These are phyloP conservation scores for Athripsodes cinereus DNA, from an alignment of 2,888 invertebrate genomes.

Conservation along the genomic window DNA sequence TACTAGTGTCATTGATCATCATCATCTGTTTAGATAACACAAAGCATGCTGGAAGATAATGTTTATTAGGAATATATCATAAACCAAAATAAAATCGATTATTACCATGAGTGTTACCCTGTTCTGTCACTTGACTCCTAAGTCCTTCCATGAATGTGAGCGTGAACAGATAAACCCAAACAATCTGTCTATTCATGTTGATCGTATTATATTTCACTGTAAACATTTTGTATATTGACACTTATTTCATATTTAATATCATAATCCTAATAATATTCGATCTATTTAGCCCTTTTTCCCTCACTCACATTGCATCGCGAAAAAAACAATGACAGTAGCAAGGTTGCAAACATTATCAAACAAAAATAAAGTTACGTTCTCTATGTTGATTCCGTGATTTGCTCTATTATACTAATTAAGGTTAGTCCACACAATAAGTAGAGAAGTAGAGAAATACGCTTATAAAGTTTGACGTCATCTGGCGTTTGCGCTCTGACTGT, in stretches of 20 bases:
- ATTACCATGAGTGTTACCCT: slow-evolving; percentile 71
- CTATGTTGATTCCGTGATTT: neutral
- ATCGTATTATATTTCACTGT: slow-evolving; percentile 32
- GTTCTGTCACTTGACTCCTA: slow-evolving; percentile 59
- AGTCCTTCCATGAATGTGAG: slow-evolving; percentile 62
- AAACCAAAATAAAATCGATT: slow-evolving; percentile 26
- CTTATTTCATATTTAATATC: slow-evolving; percentile 22
- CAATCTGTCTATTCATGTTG: slow-evolving; percentile 51
- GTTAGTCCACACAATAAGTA: too few relatives aligned
- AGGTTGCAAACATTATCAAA: slow-evolving; percentile 12
- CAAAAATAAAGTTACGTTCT: slow-evolving; percentile 6
- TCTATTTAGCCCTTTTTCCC: slow-evolving; percentile 11
- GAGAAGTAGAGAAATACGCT: too few relatives aligned
- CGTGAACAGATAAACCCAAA: slow-evolving; percentile 62
- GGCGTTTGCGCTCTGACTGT: too few relatives aligned
- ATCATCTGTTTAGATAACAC: too few relatives aligned
- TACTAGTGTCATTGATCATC: too few relatives aligned
- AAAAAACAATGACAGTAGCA: slow-evolving; percentile 25
- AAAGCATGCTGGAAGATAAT: too few relatives aligned
- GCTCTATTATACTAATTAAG: too few relatives aligned
- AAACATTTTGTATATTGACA: slow-evolving; percentile 18
- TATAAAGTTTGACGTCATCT: too few relatives aligned
- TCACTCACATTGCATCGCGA: slow-evolving; percentile 23
- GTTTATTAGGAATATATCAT: neutral
- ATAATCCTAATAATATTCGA: slow-evolving; percentile 13